Evolutionary conservation across 2,888 invertebrate genomes (phyloP), one percentile per base, ranked within the genome.

Genomic region (Drosophila aldrichi): DNA sequence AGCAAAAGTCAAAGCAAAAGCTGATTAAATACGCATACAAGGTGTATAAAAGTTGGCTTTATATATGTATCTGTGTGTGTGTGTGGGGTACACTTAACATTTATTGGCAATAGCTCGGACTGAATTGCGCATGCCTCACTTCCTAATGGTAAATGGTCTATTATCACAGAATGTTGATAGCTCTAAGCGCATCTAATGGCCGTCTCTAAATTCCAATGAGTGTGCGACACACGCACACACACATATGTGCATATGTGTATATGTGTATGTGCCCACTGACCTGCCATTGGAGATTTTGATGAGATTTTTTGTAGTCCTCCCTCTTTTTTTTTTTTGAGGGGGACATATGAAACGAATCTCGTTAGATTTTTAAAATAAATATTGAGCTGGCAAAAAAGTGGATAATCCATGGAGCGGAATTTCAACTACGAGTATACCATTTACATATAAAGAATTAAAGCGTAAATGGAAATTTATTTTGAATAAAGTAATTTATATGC

Each of bases 11-110:
- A 69, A 72, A 65, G 72, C 57, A 73, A 83, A 79, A 86, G 72
- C 86, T 82, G 80, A 84, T 84, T 85, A 86, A 85, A 85, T 81
- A 74, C 69, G 65, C 72, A 60, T 62, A 49, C 14, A 44, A 18
- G 52, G 14, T 48, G 36, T 41, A 29, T 46, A 20, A 20, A 46
- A 48, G 10, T 6, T 2, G 20, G 29, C 5, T 29, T 2, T 34
- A 20, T 20, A 51, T 32, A 40, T n/a, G 14, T 52, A 18, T 43
- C 3, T 48, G 40, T 46, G 25, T 49, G 58, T 16, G 41, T 38
- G 43, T 40, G 40, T 41, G 43, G 9, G 43, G 41, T 70, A 69
- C 70, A 78, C 78, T 80, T 72, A 72, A 82, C 79, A 81, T 77
- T 83, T 84, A 84, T 82, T 81, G 78, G 72, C 63, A 62, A 78